Percentiles rank a stretch among this genome's conserved stretches.
These are phyloP conservation scores for Ophion costatus DNA, from an alignment of 2,888 invertebrate species.

Conservation along the genomic window DNA sequence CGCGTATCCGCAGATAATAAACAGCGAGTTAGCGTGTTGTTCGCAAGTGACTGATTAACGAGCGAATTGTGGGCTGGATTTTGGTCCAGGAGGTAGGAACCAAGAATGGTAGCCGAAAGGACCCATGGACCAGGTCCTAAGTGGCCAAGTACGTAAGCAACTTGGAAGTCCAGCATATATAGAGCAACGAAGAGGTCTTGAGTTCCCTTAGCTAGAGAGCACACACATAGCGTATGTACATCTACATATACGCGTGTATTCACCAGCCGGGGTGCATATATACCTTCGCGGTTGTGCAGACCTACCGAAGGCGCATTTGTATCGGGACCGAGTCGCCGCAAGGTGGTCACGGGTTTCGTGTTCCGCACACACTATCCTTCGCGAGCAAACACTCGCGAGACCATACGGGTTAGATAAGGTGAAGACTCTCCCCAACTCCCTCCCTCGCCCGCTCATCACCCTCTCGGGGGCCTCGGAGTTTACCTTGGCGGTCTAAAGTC, in stretches of 20 bases:
- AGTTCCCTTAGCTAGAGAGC: neutral
- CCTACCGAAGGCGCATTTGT: conserved; percentile 68
- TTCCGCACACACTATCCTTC: conserved; percentile 51
- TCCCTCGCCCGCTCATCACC: conserved; percentile 52
- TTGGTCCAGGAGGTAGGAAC: conserved; percentile 46
- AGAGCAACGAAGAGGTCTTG: conserved; percentile 20
- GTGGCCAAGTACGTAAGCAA: conserved; percentile 81
- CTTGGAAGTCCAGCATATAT: conserved; percentile 73
- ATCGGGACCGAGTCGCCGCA: conserved; percentile 59
- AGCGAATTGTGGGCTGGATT: conserved; percentile 64
- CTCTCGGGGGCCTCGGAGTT: conserved; percentile 75
- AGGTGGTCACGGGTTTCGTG: conserved; percentile 65
- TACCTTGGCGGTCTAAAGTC: conserved; percentile 80
- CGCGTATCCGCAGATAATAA: conserved; percentile 17
- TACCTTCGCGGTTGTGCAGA: conserved; percentile 63
- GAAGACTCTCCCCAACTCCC: conserved; percentile 18
- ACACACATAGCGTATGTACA: conserved; percentile 1
- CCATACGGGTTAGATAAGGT: conserved; percentile 65
- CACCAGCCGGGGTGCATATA: conserved; percentile 20
- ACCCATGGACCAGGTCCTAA: conserved; percentile 71
- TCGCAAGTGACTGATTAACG: conserved; percentile 69
- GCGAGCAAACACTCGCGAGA: conserved; percentile 58
- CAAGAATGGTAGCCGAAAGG: conserved; percentile 6
- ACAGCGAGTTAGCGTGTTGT: conserved; percentile 30
- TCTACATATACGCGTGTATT: neutral